These are phyloP conservation scores for Diabrotica virgifera DNA, from an alignment of 1,140 invertebrate genomes.

Conservation along the genomic window DNA sequence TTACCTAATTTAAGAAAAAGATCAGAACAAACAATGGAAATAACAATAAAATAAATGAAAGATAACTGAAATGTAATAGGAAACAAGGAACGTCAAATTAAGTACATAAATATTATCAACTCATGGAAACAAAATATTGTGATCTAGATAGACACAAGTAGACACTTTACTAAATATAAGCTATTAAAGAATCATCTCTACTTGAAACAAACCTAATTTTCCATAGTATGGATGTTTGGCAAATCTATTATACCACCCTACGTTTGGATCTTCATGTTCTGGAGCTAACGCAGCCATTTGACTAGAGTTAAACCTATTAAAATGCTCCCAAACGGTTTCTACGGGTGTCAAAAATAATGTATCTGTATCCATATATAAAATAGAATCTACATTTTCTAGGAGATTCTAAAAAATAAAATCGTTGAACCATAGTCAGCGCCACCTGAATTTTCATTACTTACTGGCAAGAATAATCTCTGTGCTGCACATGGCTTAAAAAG, in stretches of 20 bases:
- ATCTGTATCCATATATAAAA: slow-evolving; percentile 94
- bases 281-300: slow-evolving; percentile 85
- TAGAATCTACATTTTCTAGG: slow-evolving; percentile 73
- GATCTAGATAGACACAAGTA: too few species aligned
- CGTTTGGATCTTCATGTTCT: slow-evolving; percentile 87
- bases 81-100: too few species aligned
- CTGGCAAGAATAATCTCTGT: slow-evolving; percentile 87
- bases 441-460: slow-evolving; percentile 53
- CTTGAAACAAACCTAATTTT: slow-evolving; percentile 62
- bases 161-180: too few species aligned
- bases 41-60: too few species aligned
- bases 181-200: neutral
- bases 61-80: too few species aligned
- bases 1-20: too few species aligned
- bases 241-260: slow-evolving; percentile 95
- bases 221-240: slow-evolving; percentile 93
- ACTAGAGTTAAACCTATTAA: slow-evolving; percentile 77
- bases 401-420: slow-evolving; percentile 60
- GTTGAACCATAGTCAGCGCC: slow-evolving; percentile 7
- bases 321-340: slow-evolving; percentile 79
- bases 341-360: slow-evolving; percentile 81
- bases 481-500: slow-evolving; percentile 91
- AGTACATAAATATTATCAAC: too few species aligned
- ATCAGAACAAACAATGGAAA: too few species aligned
- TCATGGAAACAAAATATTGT: too few species aligned